Conservation (phyloP, 2,113 vertebrate species). For the Lanius ludovicianus region DNA sequence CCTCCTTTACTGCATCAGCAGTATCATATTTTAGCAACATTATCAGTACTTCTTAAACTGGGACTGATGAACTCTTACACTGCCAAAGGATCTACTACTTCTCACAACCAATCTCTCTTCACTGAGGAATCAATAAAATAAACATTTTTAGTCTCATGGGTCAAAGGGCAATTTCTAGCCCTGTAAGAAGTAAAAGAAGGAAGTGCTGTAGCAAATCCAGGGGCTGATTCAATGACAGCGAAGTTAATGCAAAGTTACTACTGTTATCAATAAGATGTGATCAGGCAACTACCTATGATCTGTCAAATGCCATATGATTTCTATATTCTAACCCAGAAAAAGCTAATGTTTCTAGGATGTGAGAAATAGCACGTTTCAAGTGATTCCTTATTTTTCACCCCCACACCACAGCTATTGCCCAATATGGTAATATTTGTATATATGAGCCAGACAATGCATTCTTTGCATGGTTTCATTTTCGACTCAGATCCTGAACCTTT, state of each 20-base stretch:
- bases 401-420: not conserved
- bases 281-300: not conserved
- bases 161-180: not conserved
- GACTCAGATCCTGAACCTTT: not conserved
- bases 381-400: not conserved
- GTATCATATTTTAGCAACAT: not conserved
- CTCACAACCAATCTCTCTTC: not conserved
- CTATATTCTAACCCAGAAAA: not conserved
- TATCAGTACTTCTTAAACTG: not conserved
- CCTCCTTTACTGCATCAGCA: not conserved
- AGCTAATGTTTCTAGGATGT: not conserved
- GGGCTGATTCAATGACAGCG: not conserved
- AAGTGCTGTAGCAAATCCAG: not conserved
- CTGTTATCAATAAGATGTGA: not conserved
- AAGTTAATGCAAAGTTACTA: not conserved
- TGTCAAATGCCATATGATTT: not conserved
- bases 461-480: not conserved
- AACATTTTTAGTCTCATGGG: not conserved
- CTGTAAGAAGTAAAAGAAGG: not conserved
- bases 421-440: conserved; percentile 6
- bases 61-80: not conserved
- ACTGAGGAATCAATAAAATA: not conserved
- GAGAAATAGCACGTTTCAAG: not conserved
- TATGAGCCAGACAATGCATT: not conserved
- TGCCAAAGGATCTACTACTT: not conserved